Conservation (phyloP, 2,888 invertebrate species). For the Strigamia crassipes region DNA sequence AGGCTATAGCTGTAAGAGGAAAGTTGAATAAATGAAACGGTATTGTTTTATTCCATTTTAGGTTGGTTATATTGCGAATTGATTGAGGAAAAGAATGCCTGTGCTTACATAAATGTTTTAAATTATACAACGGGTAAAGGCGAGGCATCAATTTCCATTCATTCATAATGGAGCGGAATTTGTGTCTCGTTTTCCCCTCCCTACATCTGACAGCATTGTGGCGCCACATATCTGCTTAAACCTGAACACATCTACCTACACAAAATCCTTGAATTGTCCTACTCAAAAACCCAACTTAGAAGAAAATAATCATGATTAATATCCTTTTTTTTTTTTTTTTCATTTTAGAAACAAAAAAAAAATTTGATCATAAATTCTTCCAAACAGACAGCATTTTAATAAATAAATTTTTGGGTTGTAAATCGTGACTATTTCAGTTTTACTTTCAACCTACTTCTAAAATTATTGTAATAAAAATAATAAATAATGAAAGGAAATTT, state of each 20-base stretch:
- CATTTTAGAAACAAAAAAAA: not conserved
- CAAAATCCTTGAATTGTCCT: constrained; percentile 18
- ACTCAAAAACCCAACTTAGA: constrained; percentile 1
- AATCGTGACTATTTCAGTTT: not conserved
- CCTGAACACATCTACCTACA: constrained; percentile 13
- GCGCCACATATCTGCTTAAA: constrained; percentile 12
- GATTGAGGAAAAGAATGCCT: not conserved
- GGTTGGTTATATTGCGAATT: not conserved
- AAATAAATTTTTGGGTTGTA: not conserved
- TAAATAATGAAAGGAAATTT: not conserved
- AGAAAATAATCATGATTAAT: constrained; percentile 21
- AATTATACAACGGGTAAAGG: constrained; percentile 19
- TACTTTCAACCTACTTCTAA: not conserved
- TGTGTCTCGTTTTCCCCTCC: constrained; percentile 12
- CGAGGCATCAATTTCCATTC: constrained; percentile 34
- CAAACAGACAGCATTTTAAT: not conserved
- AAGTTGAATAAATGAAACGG: not conserved
- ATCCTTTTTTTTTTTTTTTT: not conserved
- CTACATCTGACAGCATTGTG: constrained; percentile 12
- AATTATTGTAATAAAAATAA: not conserved
- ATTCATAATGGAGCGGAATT: constrained; percentile 32
- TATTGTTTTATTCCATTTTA: not conserved
- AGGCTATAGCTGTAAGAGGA: not conserved
- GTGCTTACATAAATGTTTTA: constrained; percentile 16
- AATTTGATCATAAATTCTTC: not conserved